Percentiles rank a stretch among this genome's conserved stretches.
Evolutionary conservation across 2,888 invertebrate genomes (phyloP).

Genomic region (Cantharis rustica): DNA sequence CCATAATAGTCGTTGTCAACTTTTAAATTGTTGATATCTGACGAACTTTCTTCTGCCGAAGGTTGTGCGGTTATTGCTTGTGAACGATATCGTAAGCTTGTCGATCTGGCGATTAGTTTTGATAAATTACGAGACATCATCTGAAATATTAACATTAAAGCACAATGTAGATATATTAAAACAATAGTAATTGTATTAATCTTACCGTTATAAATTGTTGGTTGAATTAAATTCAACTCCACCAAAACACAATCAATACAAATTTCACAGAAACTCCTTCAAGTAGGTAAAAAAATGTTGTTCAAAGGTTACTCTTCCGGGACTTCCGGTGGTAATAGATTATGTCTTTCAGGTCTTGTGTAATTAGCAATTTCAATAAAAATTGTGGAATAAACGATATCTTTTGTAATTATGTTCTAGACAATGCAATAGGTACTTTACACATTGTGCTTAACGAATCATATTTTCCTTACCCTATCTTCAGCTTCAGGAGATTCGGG

Average conservation of each 20-base stretch:
- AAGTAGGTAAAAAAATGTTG: neutral
- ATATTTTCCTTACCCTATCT: constrained; percentile 4
- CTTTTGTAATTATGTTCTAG: constrained; percentile 41
- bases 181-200: neutral
- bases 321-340: neutral
- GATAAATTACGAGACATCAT: constrained; percentile 30
- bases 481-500: constrained; percentile 9
- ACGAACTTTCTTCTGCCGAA: constrained; percentile 30
- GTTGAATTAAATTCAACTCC: constrained; percentile 5
- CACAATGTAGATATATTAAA: neutral
- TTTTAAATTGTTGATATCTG: constrained; percentile 47
- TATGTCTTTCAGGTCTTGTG: constrained; percentile 23
- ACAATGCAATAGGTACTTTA: constrained; percentile 22
- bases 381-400: constrained; percentile 39
- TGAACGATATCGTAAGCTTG: constrained; percentile 20
- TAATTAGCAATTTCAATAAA: constrained; percentile 47
- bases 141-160: constrained; percentile 10
- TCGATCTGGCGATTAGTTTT: constrained; percentile 8
- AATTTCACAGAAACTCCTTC: neutral
- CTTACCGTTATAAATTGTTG: neutral
- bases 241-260: neutral
- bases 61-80: constrained; percentile 38
- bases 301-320: neutral
- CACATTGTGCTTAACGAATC: constrained; percentile 3
- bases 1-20: constrained; percentile 67